Evolutionary conservation across 2,797 vertebrate genomes (phyloP), one percentile per base, ranked within the genome.

Genomic region (Eremophila alpestris): DNA sequence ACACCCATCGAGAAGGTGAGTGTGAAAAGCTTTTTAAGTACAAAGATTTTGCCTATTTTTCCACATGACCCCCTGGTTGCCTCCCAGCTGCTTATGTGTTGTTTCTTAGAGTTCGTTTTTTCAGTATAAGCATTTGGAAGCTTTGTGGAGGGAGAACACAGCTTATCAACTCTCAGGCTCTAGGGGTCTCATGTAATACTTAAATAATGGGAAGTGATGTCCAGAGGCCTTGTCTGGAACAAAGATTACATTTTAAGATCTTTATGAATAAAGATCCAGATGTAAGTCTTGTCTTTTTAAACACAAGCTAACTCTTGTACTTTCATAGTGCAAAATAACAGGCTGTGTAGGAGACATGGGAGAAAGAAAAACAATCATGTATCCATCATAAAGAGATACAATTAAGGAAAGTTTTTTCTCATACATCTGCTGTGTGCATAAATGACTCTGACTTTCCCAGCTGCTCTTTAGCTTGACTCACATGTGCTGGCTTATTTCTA

Each of bases 1-100:
- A 99, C 81, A 98, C 93, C 41, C 97, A 98, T 27, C 97, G 99
- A 97, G 99, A 99, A 98, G 99, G 99, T 99, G 95, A 98, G 98
- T 86, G 38, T 81, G 85, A 56, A 67, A 74, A 60, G 7, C 29
- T 93, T 88, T 68, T 14, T 14, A 41, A 55, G 26, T 63, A 54
- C n/a, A 45, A 60, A 78, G 65, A 56, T 56, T 73, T 86, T 76
- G 45, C 19, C 40, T 55, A 2, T 59, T 90, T 94, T 87, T 38
- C 29, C 45, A 41, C 40, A 2, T 30, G 30, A 17, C n/a, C 16
- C n/a, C 16, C 43, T 51, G 17, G 54, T 65, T 87, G 19, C 64
- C 38, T 88, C 27, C 34, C 54, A 54, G n/a, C 48, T 90, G 54
- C 20, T 59, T 84, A 13, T 22, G 4, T 32, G 10, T 43, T 83